Percentiles rank a stretch among this genome's conserved stretches.
These are phyloP conservation scores for Patiria miniata DNA, from an alignment of 35 echinoderm and acorn worm species.

Conservation along the genomic window DNA sequence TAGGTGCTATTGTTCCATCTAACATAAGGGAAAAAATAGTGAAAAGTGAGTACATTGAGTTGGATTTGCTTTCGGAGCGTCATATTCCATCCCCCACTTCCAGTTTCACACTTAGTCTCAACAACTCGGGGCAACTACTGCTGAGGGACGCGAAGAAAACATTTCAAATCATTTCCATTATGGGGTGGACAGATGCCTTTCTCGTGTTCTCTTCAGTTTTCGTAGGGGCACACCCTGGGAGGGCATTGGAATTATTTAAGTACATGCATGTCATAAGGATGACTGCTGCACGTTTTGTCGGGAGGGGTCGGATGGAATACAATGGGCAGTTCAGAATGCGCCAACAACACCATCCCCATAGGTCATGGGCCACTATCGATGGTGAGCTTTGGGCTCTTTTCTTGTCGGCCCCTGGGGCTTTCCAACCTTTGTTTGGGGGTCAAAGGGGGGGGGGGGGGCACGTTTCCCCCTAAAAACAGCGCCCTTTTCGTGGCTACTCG, in stretches of 20 bases:
- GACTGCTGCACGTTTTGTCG: not conserved
- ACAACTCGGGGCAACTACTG: not conserved
- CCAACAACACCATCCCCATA: not conserved
- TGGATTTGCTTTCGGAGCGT: too few species aligned
- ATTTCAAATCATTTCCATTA: not conserved
- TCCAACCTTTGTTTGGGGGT: too few species aligned
- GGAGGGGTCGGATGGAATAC: constrained; percentile 6
- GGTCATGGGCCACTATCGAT: constrained; percentile 23
- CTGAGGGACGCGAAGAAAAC: not conserved
- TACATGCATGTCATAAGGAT: not conserved
- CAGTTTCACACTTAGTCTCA: not conserved
- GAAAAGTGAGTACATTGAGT: too few species aligned
- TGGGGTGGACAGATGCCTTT: constrained; percentile 18
- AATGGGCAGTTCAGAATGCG: constrained; percentile 21
- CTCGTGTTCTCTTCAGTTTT: not conserved
- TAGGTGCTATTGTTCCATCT: too few species aligned
- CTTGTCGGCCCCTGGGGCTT: too few species aligned
- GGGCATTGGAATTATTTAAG: constrained; percentile 24
- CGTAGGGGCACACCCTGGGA: not conserved
- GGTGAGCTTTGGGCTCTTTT: too few species aligned
- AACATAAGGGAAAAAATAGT: too few species aligned
- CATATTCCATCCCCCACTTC: too few species aligned
- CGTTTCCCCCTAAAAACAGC: too few species aligned
- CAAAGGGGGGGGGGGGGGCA: too few species aligned
- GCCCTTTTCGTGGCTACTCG: too few species aligned